phyloP scores from a whole-genome alignment of 2,113 vertebrate genomes.

The Potamarius usumacintae region DNA sequence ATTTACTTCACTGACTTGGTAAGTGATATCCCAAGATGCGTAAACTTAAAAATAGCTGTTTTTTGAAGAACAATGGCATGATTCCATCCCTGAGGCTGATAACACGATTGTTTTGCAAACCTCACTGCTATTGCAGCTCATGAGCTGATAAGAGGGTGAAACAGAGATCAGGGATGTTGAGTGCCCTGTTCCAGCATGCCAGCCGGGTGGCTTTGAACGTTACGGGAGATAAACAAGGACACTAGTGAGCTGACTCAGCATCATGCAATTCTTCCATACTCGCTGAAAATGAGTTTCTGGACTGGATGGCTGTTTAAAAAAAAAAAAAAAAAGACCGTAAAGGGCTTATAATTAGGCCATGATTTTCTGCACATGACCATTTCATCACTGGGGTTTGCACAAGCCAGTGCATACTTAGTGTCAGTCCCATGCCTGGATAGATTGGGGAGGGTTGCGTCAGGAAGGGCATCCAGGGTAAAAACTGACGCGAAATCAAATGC shows the following conservation, averaged over 20 bases:
- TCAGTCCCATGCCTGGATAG: no score
- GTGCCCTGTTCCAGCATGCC: slow-evolving; percentile 23
- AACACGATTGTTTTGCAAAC: not conserved
- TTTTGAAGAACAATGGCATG: not conserved
- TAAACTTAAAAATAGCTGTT: not conserved
- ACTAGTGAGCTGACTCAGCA: not conserved
- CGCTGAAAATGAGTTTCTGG: not conserved
- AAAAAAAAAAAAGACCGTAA: not conserved
- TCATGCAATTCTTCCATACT: not conserved
- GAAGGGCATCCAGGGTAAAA: no score
- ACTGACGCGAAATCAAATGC: no score
- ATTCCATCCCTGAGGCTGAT: slow-evolving; percentile 1
- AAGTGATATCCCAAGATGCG: not conserved
- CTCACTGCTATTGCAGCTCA: not conserved
- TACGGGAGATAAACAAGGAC: slow-evolving; percentile 11
- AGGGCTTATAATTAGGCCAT: not conserved
- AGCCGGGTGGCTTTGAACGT: not conserved
- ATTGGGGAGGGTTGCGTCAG: no score
- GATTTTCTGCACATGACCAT: not conserved
- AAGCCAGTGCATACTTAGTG: no score
- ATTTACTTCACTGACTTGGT: not conserved
- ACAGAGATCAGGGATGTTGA: slow-evolving; percentile 23
- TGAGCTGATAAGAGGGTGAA: slow-evolving; percentile 37
- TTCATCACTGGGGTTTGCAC: no score
- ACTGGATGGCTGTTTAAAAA: not conserved